phyloP scores from a whole-genome alignment of 2,888 invertebrate genomes.

The Lymantria monacha region DNA sequence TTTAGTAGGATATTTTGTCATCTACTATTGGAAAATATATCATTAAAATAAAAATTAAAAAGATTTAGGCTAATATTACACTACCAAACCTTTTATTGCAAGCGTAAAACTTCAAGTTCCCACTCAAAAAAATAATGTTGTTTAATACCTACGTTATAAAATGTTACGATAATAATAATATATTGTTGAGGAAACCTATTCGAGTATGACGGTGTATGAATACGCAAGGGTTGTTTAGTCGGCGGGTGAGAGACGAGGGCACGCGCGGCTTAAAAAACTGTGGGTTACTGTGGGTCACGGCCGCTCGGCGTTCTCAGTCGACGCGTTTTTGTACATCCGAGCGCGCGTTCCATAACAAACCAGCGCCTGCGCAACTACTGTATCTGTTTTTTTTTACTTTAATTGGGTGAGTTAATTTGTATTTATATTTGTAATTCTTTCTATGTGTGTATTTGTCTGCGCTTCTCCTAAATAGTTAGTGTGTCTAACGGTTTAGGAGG shows the following conservation, averaged over 20 bases:
- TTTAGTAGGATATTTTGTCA: conserved; percentile 21
- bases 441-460: too few relatives aligned
- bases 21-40: conserved; percentile 15
- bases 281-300: conserved; percentile 58
- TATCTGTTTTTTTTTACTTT: neutral
- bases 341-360: conserved; percentile 41
- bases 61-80: neutral
- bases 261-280: conserved; percentile 69
- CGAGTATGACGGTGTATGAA: conserved; percentile 59
- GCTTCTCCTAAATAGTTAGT: too few relatives aligned
- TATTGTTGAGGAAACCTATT: conserved; percentile 1
- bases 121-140: neutral
- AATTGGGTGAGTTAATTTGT: conserved; percentile 36
- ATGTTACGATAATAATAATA: conserved; percentile 9
- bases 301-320: conserved; percentile 51
- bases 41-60: conserved; percentile 3
- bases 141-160: conserved; percentile 1
- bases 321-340: conserved; percentile 54
- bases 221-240: conserved; percentile 73
- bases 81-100: neutral
- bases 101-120: neutral
- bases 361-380: conserved; percentile 51
- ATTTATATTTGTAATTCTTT: neutral
- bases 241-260: conserved; percentile 48
- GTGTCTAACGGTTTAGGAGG: too few relatives aligned